Conservation (phyloP, 1,140 invertebrate species). For the Pemphigus obesinymphae region DNA sequence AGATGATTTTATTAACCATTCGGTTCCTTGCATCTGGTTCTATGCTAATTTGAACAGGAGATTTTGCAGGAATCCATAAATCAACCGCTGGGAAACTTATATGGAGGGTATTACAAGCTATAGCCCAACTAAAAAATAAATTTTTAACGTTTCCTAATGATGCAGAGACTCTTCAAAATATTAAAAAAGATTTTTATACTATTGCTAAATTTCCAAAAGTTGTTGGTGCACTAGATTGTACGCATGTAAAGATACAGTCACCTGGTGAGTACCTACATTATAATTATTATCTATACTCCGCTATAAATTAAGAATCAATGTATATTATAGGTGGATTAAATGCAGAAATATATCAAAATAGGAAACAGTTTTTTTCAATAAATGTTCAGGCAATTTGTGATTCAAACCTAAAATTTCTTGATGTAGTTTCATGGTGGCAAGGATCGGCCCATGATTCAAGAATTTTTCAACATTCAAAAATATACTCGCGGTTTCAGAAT, state of each 20-base stretch:
- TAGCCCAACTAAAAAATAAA: conserved; percentile 32
- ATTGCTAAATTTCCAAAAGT: conserved; percentile 50
- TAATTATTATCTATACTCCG: background rate
- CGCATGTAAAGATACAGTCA: conserved; percentile 50
- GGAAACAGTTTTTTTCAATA: conserved; percentile 51
- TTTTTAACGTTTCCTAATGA: conserved; percentile 46
- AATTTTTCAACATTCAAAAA: conserved; percentile 48
- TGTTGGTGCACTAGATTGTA: conserved; percentile 52
- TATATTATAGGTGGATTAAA: background rate
- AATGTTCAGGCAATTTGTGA: conserved; percentile 52
- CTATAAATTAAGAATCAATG: background rate
- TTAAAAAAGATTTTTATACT: conserved; percentile 48
- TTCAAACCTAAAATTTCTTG: conserved; percentile 48
- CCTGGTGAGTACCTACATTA: conserved; percentile 42
- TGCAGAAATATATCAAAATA: conserved; percentile 46
- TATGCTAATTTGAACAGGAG: conserved; percentile 45
- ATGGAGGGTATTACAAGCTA: conserved; percentile 45
- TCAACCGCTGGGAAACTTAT: conserved; percentile 46
- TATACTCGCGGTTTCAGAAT: background rate
- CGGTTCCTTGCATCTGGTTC: conserved; percentile 48
- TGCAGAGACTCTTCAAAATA: conserved; percentile 42
- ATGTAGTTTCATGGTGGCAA: conserved; percentile 51
- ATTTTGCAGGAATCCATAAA: conserved; percentile 46
- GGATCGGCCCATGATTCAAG: conserved; percentile 50
- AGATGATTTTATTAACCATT: conserved; percentile 44